Evolutionary conservation across 2,888 invertebrate genomes (phyloP), one percentile per base, ranked within the genome.

Genomic region (Pyrrhia umbra): DNA sequence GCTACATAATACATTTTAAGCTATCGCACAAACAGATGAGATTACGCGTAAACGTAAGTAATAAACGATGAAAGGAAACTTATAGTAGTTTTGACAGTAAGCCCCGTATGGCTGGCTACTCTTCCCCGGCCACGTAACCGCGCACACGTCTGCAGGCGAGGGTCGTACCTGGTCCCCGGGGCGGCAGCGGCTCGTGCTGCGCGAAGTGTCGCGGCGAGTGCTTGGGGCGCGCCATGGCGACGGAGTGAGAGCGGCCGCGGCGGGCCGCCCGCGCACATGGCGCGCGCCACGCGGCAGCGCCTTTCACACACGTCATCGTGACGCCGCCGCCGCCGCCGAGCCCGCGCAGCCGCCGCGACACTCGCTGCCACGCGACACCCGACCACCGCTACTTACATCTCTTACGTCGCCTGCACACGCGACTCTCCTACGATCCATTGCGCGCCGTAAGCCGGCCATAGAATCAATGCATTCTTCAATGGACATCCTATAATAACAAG

Each of bases 171-270:
- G 95, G 95, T 82, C 95, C 94, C 83, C 94, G 92, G 80, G 94
- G 94, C 77, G 95, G 94, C 74, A 95, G 91, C 77, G 90, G 86
- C 71, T 89, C 89, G 90, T 85, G 80, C 82, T 94, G 93, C 73
- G 89, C 89, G 83, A 88, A 87, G 91, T 93, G 92, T 71, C 95
- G 93, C 80, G 93, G 86, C 92, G 94, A 92, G 92, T 92, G 95
- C 88, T 89, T 93, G 81, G 94, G 92, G 76, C 94, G 94, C 87
- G 92, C 93, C 95, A 95, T 95, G 88, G 85, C 87, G 86, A 84
- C 89, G 87, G 91, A 94, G 93, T 95, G 95, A 88, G 85, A 83
- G 78, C 68, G 8, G 74, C 80, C 72, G 79, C 76, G 75, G 63
- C 50, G 76, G 9, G 9, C 15, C n/a, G 79, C 71, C 20, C 23